Evolutionary conservation across 2,888 invertebrate genomes (phyloP), one percentile per base, ranked within the genome.

Genomic region (Stenodera caucasica): DNA sequence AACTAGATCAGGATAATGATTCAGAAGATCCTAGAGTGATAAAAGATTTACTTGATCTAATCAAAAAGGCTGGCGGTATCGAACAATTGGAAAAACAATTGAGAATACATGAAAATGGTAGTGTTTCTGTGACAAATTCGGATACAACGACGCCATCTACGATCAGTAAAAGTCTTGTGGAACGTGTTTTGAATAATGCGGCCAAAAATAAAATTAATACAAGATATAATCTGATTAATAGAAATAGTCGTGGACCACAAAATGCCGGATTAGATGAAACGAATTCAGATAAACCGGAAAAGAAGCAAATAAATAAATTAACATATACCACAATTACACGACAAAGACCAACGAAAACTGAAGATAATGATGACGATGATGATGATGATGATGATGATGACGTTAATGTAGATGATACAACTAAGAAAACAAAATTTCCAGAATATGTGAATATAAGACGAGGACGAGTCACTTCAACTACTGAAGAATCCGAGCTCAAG

Each of bases 11-110:
- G n/a, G 67, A 67, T n/a, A 23, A 45, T n/a, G 83, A 83, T 58
- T 80, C 84, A 12, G 89, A 89, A 77, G 90, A 91, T 75, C 90
- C 90, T 0, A 85, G 80, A 76, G 91, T 92, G 0, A 89, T 93
- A 58, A 93, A 93, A 74, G 93, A 94, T 76, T 81, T 94, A 5
- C 89, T 94, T 54, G 90, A 90, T 67, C 83, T 94, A 2, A 93
- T 94, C 67, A 92, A 89, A 77, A 92, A 92, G 86, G 90, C 92
- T 60, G 93, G 92, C 67, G 94, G 94, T 14, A 86, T 94, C 1
- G 94, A 94, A 74, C 90, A 94, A 73, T 77, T 94, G 14, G 94
- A 94, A 77, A 93, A 90, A 72, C 92, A 92, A 63, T 79, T 93
- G 14, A 80, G 83, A 26, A 75, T 83, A 6, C 84, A 85, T 68